Evolutionary conservation across 2,888 invertebrate genomes (phyloP), one percentile per base, ranked within the genome.

Genomic region (Scaptomyza cyrtandrae): DNA sequence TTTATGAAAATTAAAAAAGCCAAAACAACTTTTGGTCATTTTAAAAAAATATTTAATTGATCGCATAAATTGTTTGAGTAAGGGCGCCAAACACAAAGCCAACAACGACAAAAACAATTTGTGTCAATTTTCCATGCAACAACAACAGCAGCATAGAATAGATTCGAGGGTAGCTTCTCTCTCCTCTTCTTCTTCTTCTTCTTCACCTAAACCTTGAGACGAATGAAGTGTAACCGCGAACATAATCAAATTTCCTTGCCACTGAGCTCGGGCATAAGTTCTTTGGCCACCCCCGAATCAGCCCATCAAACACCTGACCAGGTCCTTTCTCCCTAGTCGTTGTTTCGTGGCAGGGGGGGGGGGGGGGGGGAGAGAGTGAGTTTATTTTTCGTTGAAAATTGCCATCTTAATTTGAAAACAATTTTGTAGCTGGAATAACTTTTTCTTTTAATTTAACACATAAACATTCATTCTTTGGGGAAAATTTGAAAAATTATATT

Each of bases 1-100:
- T 90, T 90, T 91, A 90, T 90, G 90, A 90, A 90, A 91, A 90
- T 91, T 91, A 91, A 91, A 91, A 50, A 52, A 90, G 86, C 63
- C 67, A 45, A 79, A 62, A 89, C 77, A 80, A 88, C 83, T 86
- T 81, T 81, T 75, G 88, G 77, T 79, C 88, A 88, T 83, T 89
- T 77, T 71, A 56, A 87, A 78, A 87, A 78, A 85, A 86, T 19
- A 78, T 84, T 89, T 89, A 89, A 89, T 90, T 89, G 89, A 87
- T 79, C 80, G 63, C 90, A 89, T 89, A 89, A 89, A 89, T 90
- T 88, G 70, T 52, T 71, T 59, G 79, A 62, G 52, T 60, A 68
- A 53, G 53, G 58, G 41, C 37, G 33, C 41, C 41, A 19, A 27
- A 41, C 33, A 58, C 52, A 67, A 49, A 60, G 60, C 49, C 43